Evolutionary conservation across 92 coral and sea anemone species (phyloP), one percentile per base, ranked within the genome.

Genomic region (Blastomussa wellsi): DNA sequence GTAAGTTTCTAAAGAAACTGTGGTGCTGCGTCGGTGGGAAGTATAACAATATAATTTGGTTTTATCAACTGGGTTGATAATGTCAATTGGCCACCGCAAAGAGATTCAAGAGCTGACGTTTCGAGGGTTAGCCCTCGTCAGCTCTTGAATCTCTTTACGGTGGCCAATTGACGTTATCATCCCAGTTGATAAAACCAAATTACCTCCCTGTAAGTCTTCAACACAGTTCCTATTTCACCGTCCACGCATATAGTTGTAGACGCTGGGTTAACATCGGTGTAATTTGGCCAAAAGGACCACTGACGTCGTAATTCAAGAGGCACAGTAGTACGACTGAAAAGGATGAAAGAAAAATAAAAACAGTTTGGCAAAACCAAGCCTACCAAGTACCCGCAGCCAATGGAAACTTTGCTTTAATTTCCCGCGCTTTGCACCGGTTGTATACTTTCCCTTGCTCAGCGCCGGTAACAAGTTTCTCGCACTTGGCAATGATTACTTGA

Each of bases 141-240:
- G n/a, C n/a, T n/a, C n/a, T n/a, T n/a, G n/a, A n/a, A n/a, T n/a
- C n/a, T n/a, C n/a, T n/a, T n/a, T n/a, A n/a, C n/a, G n/a, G n/a
- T n/a, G n/a, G n/a, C n/a, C n/a, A n/a, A n/a, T n/a, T n/a, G n/a
- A n/a, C n/a, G n/a, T n/a, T n/a, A n/a, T n/a, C n/a, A n/a, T n/a
- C n/a, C n/a, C n/a, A n/a, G n/a, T n/a, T n/a, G n/a, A n/a, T n/a
- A n/a, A n/a, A n/a, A 37, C 5, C 65, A 38, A 70, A 55, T 44
- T 76, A 95, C 98, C 95, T 95, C 98, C 74, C 98, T 86, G 84
- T 95, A 95, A 10, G 93, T 90, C 85, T 95, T 95, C 51, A 95
- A 90, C 66, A 95, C 98, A 2, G 98, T 95, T 13, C 98, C 98
- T 68, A 95, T 88, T 42, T 95, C 98, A 67, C 98, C 98, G 64